Base-by-base conservation (phyloP, 2,113 vertebrate species). In the Mixornis gularis region DNA sequence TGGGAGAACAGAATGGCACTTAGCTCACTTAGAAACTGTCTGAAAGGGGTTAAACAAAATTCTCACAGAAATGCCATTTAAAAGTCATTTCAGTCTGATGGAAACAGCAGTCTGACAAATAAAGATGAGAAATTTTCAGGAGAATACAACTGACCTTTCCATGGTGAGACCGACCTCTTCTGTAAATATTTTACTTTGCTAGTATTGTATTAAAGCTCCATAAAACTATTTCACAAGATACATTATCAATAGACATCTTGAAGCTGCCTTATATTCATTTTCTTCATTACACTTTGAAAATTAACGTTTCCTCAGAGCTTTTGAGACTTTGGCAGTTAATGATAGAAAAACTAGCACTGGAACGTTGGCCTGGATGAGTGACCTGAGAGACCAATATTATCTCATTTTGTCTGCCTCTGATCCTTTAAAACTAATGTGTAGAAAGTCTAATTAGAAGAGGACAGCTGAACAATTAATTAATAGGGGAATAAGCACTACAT, bases 401-500 rank as follows among this genome's bases (percentile, higher is more conserved):
- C 55, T 34, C 4, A 2, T 74, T 95, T 96, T 82, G 36, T 77
- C 70, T 91, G 73, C 43, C 59, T 94, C 84, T 84, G 53, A 76
- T 89, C 62, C 62, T 87, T 87, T 93, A 89, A 94, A 95, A 79
- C 66, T 82, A 91, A 72, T 73, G 34, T 91, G 85, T 74, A 87
- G 89, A 80, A 93, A 87, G 52, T 89, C 71, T 94, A 94, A 93
- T 93, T 92, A 92, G 79, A 91, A 83, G 59, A 91, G 60, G 64
- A 92, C 78, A 94, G 85, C 64, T 93, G 91, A 94, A 49, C 59
- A 89, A 87, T 89, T 94, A 93, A 94, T 96, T 95, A 87, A 85
- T 89, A 85, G 55, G 41, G 59, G 40, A 95, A 44, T 80, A 52
- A 80, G 44, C 3, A 8, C 40, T 48, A 30, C 9, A 24, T 89